These are phyloP conservation scores for Eupristina koningsbergeri DNA, from an alignment of 1,140 invertebrate species.

Conservation along the genomic window DNA sequence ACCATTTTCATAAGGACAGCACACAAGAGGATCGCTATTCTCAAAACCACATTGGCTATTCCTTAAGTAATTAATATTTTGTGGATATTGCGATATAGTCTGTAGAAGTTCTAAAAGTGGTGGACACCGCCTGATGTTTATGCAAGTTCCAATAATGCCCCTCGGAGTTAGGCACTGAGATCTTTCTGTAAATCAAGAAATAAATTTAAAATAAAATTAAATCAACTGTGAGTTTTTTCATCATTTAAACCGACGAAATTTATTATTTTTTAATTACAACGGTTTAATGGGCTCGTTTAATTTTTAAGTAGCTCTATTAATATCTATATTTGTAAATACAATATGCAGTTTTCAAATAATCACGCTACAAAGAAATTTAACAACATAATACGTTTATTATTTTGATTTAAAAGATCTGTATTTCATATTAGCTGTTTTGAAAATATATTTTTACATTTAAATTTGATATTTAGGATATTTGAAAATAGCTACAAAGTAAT, in stretches of 20 bases:
- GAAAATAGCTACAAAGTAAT: too few relatives aligned
- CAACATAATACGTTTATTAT: too few relatives aligned
- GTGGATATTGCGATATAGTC: neutral
- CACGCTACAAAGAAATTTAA: too few relatives aligned
- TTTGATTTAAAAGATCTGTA: too few relatives aligned
- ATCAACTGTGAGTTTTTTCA: neutral
- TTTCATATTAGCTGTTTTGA: too few relatives aligned
- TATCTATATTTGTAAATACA: too few relatives aligned
- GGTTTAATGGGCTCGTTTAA: too few relatives aligned
- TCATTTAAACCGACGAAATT: neutral
- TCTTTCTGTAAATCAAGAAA: neutral
- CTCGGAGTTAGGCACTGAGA: conserved; percentile 10
- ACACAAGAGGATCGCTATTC: conserved; percentile 72
- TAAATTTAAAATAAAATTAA: neutral
- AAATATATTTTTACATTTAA: too few relatives aligned
- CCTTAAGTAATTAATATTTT: neutral
- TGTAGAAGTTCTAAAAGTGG: conserved; percentile 41
- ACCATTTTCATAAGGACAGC: conserved; percentile 63
- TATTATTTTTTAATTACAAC: too few relatives aligned
- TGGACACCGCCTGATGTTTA: conserved; percentile 52
- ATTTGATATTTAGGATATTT: too few relatives aligned
- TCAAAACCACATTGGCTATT: conserved; percentile 74
- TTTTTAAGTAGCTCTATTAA: too few relatives aligned
- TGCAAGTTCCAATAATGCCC: conserved; percentile 46
- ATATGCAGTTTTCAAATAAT: too few relatives aligned